Conservation (phyloP, 2,888 invertebrate species). For the Melanostoma scalare region DNA sequence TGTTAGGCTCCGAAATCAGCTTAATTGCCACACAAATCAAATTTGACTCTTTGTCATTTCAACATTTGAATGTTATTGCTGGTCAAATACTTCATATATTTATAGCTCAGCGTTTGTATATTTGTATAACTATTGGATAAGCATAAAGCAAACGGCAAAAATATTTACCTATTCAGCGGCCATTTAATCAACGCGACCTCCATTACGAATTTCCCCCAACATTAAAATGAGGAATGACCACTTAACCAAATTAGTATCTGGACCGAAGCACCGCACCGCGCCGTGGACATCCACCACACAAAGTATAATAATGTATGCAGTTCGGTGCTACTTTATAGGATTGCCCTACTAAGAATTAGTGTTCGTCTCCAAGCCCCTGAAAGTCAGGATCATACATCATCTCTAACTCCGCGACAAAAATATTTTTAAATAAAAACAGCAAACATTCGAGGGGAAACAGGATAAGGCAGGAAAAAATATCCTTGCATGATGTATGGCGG, state of each 20-base stretch:
- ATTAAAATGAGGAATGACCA: conserved; percentile 82
- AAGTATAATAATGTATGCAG: conserved; percentile 62
- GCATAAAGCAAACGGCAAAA: conserved; percentile 57
- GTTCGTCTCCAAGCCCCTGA: conserved; percentile 17
- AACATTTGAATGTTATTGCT: conserved; percentile 12
- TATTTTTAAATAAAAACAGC: conserved; percentile 65
- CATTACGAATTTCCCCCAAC: conserved; percentile 79
- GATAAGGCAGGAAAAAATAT: conserved; percentile 24
- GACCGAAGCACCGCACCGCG: conserved; percentile 58
- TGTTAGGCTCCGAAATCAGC: neutral
- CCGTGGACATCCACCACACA: conserved; percentile 44
- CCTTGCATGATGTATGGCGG: conserved; percentile 69
- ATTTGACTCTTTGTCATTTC: conserved; percentile 10
- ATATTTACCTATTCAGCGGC: conserved; percentile 69
- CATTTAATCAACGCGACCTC: conserved; percentile 75
- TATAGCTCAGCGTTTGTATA: conserved; percentile 32
- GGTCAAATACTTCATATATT: conserved; percentile 28
- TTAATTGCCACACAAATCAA: conserved; percentile 3
- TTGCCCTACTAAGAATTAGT: conserved; percentile 47
- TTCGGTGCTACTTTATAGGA: conserved; percentile 58
- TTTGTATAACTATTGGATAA: conserved; percentile 51
- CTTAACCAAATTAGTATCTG: conserved; percentile 82
- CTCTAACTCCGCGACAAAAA: conserved; percentile 34
- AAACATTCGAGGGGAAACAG: conserved; percentile 44
- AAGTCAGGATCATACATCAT: conserved; percentile 60